A percentile compares a stretch with the other conserved stretches of the same genome.
Conservation (phyloP, 2,888 invertebrate genomes). For the Cerceris rybyensis region DNA sequence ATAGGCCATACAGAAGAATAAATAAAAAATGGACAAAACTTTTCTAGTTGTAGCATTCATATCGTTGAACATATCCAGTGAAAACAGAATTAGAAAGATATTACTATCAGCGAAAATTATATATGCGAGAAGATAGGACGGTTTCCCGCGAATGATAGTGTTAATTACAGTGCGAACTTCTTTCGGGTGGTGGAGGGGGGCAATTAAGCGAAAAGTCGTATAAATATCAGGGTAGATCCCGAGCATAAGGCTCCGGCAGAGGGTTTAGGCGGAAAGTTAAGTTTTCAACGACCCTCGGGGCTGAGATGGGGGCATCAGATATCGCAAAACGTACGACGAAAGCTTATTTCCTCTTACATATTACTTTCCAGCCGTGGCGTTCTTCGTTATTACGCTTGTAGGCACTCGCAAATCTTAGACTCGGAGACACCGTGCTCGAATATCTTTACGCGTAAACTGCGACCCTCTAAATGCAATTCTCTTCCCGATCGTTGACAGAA, state of each 20-base stretch:
- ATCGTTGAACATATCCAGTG: not conserved
- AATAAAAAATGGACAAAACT: too few species aligned
- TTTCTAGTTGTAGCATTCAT: too few species aligned
- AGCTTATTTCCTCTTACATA: slow-evolving; percentile 76
- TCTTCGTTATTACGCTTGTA: slow-evolving; percentile 52
- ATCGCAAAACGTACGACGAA: slow-evolving; percentile 73
- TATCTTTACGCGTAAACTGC: slow-evolving; percentile 11
- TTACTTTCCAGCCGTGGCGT: slow-evolving; percentile 66
- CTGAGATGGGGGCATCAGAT: slow-evolving; percentile 74
- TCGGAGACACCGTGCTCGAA: slow-evolving; percentile 2
- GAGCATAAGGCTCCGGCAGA: slow-evolving; percentile 49
- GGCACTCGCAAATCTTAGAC: slow-evolving; percentile 44
- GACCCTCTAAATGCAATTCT: slow-evolving; percentile 29
- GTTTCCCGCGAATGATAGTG: slow-evolving; percentile 63
- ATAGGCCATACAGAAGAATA: too few species aligned
- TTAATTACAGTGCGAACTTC: slow-evolving; percentile 75
- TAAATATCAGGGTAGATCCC: slow-evolving; percentile 72
- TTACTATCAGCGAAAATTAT: slow-evolving; percentile 33
- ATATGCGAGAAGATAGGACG: slow-evolving; percentile 33
- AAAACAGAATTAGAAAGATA: not conserved
- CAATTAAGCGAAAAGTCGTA: slow-evolving; percentile 76
- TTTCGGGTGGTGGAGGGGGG: slow-evolving; percentile 63
- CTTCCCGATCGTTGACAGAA: slow-evolving; percentile 22
- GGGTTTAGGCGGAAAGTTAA: slow-evolving; percentile 70
- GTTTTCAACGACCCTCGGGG: slow-evolving; percentile 71